These are phyloP conservation scores for Drosophila formosana DNA, from an alignment of 2,888 invertebrate species.

Conservation along the genomic window DNA sequence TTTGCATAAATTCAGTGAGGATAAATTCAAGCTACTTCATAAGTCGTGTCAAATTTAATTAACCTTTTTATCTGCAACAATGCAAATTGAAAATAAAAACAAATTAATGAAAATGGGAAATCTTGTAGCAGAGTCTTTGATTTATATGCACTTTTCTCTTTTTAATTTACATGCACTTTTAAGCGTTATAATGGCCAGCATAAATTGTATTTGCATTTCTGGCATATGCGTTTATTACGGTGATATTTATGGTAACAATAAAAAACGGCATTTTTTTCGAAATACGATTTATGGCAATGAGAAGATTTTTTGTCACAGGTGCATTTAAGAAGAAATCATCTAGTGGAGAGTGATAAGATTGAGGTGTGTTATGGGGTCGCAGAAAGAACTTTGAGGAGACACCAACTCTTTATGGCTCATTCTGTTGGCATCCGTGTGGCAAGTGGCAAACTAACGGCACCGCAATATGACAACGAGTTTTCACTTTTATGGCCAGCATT, in stretches of 20 bases:
- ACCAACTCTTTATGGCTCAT: conserved; percentile 30
- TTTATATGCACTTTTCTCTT: conserved; percentile 5
- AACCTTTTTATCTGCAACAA: too few species aligned
- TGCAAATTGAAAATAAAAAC: background rate
- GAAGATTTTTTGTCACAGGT: conserved; percentile 68
- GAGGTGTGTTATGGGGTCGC: conserved; percentile 12
- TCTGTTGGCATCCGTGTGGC: conserved; percentile 29
- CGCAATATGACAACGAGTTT: conserved; percentile 72
- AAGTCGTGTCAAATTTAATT: too few species aligned
- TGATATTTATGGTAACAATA: conserved; percentile 60
- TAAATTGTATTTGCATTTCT: conserved; percentile 41
- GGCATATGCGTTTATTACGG: conserved; percentile 55
- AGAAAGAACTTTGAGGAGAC: conserved; percentile 24
- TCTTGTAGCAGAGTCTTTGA: background rate
- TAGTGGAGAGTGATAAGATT: conserved; percentile 40
- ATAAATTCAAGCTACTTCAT: too few species aligned
- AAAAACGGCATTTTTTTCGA: conserved; percentile 49
- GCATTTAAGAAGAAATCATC: conserved; percentile 61
- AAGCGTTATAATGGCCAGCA: conserved; percentile 36
- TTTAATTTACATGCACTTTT: conserved; percentile 23
- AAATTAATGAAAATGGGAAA: background rate
- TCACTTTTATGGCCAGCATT: conserved; percentile 81
- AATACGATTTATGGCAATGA: conserved; percentile 58
- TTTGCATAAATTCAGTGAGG: too few species aligned
- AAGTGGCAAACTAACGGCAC: conserved; percentile 66